Percentiles rank a stretch among this genome's conserved stretches.
These are phyloP conservation scores for Xanthia icteritia DNA, from an alignment of 2,888 invertebrate species.

Conservation along the genomic window DNA sequence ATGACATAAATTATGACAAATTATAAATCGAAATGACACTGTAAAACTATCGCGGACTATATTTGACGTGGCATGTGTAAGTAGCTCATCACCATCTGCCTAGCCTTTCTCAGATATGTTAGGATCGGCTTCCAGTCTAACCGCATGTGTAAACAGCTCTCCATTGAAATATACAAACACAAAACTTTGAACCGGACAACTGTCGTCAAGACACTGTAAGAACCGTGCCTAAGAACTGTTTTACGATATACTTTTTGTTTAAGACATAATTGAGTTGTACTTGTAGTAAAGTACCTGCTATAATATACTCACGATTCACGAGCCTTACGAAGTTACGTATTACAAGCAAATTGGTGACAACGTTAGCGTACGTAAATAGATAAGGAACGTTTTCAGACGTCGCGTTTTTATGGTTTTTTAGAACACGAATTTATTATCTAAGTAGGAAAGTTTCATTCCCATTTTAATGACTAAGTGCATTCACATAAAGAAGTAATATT, in stretches of 20 bases:
- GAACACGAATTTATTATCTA: background rate
- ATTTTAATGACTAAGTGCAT: background rate
- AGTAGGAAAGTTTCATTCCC: background rate
- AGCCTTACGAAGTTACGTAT: slow-evolving; percentile 38
- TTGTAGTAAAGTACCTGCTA: background rate
- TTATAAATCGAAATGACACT: background rate
- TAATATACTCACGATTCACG: slow-evolving; percentile 45
- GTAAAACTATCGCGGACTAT: too few species aligned
- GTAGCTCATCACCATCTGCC: too few species aligned
- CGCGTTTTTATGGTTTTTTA: background rate
- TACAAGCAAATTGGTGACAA: slow-evolving; percentile 57
- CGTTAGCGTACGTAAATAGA: slow-evolving; percentile 46
- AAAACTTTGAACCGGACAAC: background rate
- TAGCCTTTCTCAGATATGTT: background rate
- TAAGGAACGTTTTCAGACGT: slow-evolving; percentile 21
- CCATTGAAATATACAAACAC: background rate
- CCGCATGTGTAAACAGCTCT: background rate
- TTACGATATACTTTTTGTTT: background rate
- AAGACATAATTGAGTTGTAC: background rate
- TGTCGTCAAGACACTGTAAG: background rate
- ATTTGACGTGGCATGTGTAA: background rate
- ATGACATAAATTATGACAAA: too few species aligned
- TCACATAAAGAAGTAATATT: too few species aligned
- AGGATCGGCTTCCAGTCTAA: background rate
- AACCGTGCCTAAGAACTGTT: background rate